phyloP scores from a whole-genome alignment of 2,113 vertebrate species.

The Epinephelus moara region DNA sequence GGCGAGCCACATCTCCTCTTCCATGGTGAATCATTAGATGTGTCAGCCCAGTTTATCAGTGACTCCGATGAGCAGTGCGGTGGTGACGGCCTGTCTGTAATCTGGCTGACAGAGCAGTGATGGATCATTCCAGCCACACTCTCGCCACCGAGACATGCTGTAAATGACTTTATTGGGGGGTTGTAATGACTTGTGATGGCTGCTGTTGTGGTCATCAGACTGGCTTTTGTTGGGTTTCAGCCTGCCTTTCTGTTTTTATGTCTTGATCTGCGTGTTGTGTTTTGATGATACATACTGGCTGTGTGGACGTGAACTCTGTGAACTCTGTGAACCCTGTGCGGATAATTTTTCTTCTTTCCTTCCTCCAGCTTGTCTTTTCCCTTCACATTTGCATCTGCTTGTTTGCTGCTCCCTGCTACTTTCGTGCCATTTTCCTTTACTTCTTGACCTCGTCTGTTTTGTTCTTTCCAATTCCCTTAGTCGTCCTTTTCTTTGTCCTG shows the following conservation, averaged over 20 bases:
- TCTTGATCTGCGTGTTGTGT: neutral
- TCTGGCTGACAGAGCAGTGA: constrained; percentile 55
- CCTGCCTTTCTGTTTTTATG: constrained; percentile 21
- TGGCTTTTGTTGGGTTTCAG: constrained; percentile 15
- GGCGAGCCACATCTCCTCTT: constrained; percentile 15
- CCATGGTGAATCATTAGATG: constrained; percentile 58
- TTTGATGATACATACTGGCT: neutral
- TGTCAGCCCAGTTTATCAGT: constrained; percentile 63
- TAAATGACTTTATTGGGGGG: constrained; percentile 52
- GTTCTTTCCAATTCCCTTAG: constrained; percentile 6
- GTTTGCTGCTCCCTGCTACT: constrained; percentile 25
- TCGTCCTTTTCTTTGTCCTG: constrained; percentile 28
- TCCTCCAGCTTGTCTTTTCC: constrained; percentile 21
- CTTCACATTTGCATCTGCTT: constrained; percentile 47
- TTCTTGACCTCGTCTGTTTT: constrained; percentile 31
- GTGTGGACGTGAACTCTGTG: constrained; percentile 11
- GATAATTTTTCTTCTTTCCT: constrained; percentile 7
- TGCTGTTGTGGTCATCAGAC: constrained; percentile 6
- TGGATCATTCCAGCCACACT: constrained; percentile 59
- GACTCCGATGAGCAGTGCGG: constrained; percentile 48
- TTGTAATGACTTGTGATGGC: constrained; percentile 50
- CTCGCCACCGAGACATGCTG: constrained; percentile 35
- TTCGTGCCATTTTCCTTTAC: constrained; percentile 16
- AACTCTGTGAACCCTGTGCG: neutral
- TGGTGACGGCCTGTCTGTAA: constrained; percentile 36